phyloP scores from a whole-genome alignment of 2,113 vertebrate genomes.

The Ceyx melanurus region DNA sequence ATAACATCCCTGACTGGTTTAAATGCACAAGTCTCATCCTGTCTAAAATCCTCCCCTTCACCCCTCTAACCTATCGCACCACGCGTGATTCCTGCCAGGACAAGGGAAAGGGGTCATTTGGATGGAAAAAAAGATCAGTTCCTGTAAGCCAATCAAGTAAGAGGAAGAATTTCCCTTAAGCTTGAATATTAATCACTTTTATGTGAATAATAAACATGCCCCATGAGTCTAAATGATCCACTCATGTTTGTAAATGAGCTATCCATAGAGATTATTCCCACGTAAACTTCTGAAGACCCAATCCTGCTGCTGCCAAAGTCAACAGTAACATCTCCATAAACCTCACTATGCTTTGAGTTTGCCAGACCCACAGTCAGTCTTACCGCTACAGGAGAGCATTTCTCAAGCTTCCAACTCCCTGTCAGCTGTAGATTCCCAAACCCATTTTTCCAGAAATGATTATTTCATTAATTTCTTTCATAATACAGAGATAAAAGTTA shows the following conservation, averaged over 20 bases:
- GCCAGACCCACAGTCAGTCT: neutral
- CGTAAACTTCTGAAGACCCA: slow-evolving; percentile 11
- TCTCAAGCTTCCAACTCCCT: neutral
- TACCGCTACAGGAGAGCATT: neutral
- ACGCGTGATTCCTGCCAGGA: neutral
- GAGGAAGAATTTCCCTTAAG: neutral
- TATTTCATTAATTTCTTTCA: neutral
- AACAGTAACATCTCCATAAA: slow-evolving; percentile 23
- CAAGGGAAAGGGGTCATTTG: neutral
- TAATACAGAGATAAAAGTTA: neutral
- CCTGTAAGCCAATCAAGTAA: neutral
- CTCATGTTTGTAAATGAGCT: slow-evolving; percentile 48
- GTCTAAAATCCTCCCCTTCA: neutral
- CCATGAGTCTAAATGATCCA: slow-evolving; percentile 22
- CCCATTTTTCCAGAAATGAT: neutral
- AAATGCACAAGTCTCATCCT: neutral
- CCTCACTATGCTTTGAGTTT: neutral
- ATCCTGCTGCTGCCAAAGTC: neutral
- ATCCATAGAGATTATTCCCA: slow-evolving; percentile 13
- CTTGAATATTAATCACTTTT: slow-evolving; percentile 46
- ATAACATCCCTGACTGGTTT: neutral
- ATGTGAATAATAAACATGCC: slow-evolving; percentile 24
- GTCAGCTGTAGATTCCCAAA: neutral
- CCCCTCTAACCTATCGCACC: neutral
- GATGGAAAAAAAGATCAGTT: neutral